Conservation (phyloP, 2,113 vertebrate species). For the Prinia subflava region DNA sequence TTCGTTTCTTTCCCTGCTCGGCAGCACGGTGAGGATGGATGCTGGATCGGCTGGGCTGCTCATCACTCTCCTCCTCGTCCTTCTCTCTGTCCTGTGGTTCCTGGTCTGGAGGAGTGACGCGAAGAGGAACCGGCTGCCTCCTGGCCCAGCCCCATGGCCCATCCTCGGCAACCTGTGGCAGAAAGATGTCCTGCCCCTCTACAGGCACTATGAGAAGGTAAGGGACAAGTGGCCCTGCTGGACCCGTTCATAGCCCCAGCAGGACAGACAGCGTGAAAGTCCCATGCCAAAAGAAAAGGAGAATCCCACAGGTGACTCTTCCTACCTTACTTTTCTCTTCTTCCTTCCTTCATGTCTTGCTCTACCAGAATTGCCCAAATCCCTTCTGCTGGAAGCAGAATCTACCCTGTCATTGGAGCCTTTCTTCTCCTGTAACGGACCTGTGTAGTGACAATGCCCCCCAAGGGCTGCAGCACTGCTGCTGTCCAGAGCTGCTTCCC, state of each 20-base stretch:
- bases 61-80: background rate
- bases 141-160: slow-evolving; percentile 19
- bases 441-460: background rate
- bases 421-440: background rate
- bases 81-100: background rate
- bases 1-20: rapidly evolving
- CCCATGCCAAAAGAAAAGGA: background rate
- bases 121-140: background rate
- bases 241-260: rapidly evolving
- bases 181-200: slow-evolving; percentile 32
- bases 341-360: background rate
- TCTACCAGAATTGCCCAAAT: background rate
- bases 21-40: background rate
- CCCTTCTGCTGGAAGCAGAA: background rate
- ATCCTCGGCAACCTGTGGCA: slow-evolving; percentile 60
- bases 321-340: background rate
- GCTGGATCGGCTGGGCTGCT: background rate
- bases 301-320: background rate
- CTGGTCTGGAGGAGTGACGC: rapidly evolving
- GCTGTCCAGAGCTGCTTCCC: background rate
- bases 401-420: background rate
- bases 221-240: background rate
- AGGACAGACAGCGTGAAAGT: rapidly evolving
- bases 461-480: background rate
- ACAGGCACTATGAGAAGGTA: slow-evolving; percentile 23